Conservation (phyloP, 2,113 vertebrate genomes). For the Neoarius graeffei region DNA sequence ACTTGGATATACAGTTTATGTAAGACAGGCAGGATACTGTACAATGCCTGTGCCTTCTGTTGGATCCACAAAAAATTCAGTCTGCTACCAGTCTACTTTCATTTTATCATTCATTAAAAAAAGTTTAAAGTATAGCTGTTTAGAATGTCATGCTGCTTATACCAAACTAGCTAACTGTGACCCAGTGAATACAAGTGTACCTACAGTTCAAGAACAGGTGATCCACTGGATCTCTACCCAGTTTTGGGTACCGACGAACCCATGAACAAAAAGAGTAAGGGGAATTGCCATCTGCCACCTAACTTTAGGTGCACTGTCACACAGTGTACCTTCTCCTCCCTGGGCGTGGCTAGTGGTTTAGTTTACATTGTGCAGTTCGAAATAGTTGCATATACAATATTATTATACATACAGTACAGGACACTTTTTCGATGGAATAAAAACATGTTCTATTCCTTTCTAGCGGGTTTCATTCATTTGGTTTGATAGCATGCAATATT, state of each 20-base stretch:
- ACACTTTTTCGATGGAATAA: no score
- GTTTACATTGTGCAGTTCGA: background rate
- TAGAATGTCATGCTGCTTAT: background rate
- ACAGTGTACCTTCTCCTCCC: background rate
- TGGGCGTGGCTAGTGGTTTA: background rate
- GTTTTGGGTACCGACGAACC: no score
- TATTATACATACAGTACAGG: no score
- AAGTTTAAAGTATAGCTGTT: background rate
- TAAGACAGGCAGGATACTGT: background rate
- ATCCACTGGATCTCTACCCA: no score
- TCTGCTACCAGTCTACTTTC: background rate
- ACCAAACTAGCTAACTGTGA: background rate
- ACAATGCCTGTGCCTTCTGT: background rate
- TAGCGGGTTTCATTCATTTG: no score
- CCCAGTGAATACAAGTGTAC: no score
- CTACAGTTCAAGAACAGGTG: background rate
- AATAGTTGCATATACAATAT: background rate
- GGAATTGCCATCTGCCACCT: background rate
- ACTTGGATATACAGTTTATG: background rate
- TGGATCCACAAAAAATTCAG: background rate
- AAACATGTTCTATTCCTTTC: no score
- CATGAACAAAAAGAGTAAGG: background rate
- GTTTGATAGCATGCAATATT: no score
- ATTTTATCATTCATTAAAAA: background rate
- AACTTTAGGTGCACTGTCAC: background rate